A percentile compares a stretch with the other conserved stretches of the same genome.
These are phyloP conservation scores for Gila orcuttii DNA, from an alignment of 2,113 vertebrate species.

Conservation along the genomic window DNA sequence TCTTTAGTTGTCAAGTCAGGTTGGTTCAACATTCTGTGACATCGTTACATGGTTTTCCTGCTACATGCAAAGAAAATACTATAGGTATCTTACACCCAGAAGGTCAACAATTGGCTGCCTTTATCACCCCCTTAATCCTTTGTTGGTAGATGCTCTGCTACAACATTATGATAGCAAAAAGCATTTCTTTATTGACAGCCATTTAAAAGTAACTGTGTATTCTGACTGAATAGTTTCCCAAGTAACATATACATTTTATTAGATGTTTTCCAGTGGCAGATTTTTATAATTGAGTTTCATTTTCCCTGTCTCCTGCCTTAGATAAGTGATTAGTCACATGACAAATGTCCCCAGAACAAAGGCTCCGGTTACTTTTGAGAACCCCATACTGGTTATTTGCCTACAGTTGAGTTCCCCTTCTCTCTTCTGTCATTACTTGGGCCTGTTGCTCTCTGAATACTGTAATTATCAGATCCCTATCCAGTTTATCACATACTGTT, in stretches of 20 bases:
- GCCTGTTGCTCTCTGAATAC: background rate
- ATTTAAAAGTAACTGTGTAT: background rate
- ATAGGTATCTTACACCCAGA: too few relatives aligned
- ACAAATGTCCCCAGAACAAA: background rate
- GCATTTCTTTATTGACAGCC: background rate
- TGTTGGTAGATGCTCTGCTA: background rate
- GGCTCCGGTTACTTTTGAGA: background rate
- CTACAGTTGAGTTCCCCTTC: background rate
- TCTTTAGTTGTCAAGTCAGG: too few relatives aligned
- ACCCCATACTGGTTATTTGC: background rate
- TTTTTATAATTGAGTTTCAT: background rate
- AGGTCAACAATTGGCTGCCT: too few relatives aligned
- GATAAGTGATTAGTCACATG: background rate
- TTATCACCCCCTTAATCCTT: background rate
- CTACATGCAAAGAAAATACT: too few relatives aligned
- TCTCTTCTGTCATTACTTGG: constrained; percentile 1
- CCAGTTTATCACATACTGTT: background rate
- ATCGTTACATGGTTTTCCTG: too few relatives aligned
- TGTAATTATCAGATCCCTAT: background rate
- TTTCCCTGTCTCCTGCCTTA: background rate
- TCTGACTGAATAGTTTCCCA: background rate
- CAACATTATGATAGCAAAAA: background rate
- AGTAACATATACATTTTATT: background rate
- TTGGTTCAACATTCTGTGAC: too few relatives aligned
- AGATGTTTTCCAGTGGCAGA: too few relatives aligned